Base-by-base conservation (phyloP, 2,797 vertebrate genomes). In the Nannoperca obscura region DNA sequence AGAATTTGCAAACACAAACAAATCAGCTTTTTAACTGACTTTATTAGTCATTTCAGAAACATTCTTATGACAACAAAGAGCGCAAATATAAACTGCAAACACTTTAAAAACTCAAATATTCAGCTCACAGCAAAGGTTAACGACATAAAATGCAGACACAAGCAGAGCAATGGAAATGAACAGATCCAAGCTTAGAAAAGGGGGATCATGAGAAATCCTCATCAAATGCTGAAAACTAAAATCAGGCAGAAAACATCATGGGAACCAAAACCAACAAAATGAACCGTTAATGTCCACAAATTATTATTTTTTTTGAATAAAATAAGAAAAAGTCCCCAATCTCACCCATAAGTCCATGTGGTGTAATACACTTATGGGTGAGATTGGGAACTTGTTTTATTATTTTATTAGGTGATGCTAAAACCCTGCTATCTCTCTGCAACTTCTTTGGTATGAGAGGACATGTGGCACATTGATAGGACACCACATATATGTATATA, bases 1-100 rank as follows among this genome's bases (percentile, higher is more conserved):
- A 89, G 72, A 90, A 81, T 78, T 77, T 76, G 79, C 74, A 63
- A 88, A 88, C 64, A 83, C 81, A 87, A 82, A 89, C 40, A 80
- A 70, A 86, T 66, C 9, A 62, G 36, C 66, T 86, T 88, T 89
- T 82, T 46, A 72, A 76, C 42, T 42, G 49, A 85, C 83, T 94
- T 94, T 94, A 95, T 94, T 94, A 81, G 77, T 86, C 75, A 75
- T 85, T 87, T 92, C 61, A 90, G 10, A 60, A 78, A 93, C 78
- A 89, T 50, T 77, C 46, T 50, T 68, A 74, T 81, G 71, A 89
- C 82, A 89, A 83, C 83, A 84, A 24, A 81, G 63, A 78, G 47
- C 52, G 61, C 42, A 64, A 88, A 46, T 83, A 79, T 50, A 13
- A 86, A 89, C 72, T 52, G 78, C 76, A 91, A 81, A 91, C 80